phyloP scores from a whole-genome alignment of 2,113 vertebrate genomes.

The Pelusios castaneus region DNA sequence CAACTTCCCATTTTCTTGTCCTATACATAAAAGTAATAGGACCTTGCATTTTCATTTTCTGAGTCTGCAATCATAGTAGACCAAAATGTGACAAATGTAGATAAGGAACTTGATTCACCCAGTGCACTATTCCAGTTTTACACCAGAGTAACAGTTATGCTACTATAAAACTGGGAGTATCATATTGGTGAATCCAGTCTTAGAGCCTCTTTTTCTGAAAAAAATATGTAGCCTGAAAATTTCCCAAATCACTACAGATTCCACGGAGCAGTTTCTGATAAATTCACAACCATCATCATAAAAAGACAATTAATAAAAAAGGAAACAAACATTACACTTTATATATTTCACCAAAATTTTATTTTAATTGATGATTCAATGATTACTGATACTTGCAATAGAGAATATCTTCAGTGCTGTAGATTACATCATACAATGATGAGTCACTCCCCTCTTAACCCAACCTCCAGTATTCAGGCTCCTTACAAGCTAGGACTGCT shows the following conservation, averaged over 20 bases:
- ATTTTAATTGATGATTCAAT: rapidly evolving
- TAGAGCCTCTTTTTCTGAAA: background rate
- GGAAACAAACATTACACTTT: background rate
- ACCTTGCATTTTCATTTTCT: background rate
- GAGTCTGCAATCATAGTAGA: background rate
- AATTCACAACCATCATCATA: background rate
- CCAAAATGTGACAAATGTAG: background rate
- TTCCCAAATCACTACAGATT: rapidly evolving
- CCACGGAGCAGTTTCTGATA: rapidly evolving
- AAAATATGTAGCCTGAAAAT: rapidly evolving
- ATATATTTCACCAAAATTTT: background rate
- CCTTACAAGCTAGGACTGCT: slow-evolving; percentile 14
- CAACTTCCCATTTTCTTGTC: background rate
- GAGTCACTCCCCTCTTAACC: slow-evolving; percentile 69
- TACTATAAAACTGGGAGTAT: rapidly evolving
- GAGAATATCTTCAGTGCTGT: background rate
- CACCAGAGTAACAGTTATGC: background rate
- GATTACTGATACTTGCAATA: background rate
- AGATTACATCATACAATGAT: slow-evolving; percentile 73
- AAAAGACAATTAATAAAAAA: background rate
- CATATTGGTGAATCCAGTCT: rapidly evolving
- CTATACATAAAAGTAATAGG: rapidly evolving
- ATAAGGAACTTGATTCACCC: background rate
- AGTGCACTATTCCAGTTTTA: rapidly evolving
- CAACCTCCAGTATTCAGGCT: background rate